A percentile compares a stretch with the other conserved stretches of the same genome.
Evolutionary conservation across 1,140 invertebrate genomes (phyloP).

Genomic region (Aporrectodea caliginosa): DNA sequence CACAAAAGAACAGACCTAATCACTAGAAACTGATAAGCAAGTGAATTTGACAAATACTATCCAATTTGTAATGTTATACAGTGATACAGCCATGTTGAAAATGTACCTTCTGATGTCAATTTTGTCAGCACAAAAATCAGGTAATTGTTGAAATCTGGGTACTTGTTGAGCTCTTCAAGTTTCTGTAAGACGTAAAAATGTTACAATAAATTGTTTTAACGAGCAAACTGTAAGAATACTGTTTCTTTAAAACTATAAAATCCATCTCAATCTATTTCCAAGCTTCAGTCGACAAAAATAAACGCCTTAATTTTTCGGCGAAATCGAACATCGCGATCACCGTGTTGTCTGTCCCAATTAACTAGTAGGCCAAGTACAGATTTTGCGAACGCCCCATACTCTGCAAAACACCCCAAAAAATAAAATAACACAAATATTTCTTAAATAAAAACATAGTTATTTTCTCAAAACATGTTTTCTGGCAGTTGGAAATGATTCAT

Average conservation of each 20-base stretch:
- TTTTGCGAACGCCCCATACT: constrained; percentile 11
- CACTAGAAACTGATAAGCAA: too few species aligned
- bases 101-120: constrained; percentile 77
- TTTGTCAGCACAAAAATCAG: constrained; percentile 97
- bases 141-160: constrained; percentile 99
- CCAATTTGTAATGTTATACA: background rate
- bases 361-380: background rate
- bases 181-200: constrained; percentile 65
- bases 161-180: constrained; percentile 96
- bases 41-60: background rate
- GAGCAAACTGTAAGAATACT: too few species aligned
- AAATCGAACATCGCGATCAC: background rate
- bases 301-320: too few species aligned
- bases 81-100: background rate
- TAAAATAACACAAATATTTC: constrained; percentile 6
- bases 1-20: too few species aligned
- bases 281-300: too few species aligned
- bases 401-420: too few species aligned
- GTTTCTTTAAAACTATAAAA: too few species aligned
- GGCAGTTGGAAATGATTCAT: background rate
- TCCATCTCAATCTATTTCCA: too few species aligned
- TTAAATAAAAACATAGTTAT: background rate
- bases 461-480: background rate
- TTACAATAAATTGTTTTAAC: too few species aligned
- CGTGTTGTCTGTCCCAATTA: background rate